A percentile compares a stretch with the other conserved stretches of the same genome.
Evolutionary conservation across 2,888 invertebrate genomes (phyloP).

Genomic region (Clostera curtula): DNA sequence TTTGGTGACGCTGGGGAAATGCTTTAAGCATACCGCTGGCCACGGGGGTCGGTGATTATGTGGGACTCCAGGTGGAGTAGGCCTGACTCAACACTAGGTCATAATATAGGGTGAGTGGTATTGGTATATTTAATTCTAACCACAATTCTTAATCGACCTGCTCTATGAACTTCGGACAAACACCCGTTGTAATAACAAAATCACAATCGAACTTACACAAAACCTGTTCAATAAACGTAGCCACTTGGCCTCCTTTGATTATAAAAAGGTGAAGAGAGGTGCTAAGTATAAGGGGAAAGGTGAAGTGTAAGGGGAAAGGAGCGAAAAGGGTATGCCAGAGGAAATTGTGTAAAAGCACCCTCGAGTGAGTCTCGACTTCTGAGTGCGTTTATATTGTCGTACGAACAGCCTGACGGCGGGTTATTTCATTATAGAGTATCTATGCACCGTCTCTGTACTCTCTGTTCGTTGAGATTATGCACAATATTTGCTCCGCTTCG

Average conservation of each 20-base stretch:
- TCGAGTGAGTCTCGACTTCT: conserved; percentile 43
- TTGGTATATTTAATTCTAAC: no score
- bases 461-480: background rate
- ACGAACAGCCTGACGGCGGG: conserved; percentile 25
- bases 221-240: conserved; percentile 46
- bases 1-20: no score
- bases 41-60: no score
- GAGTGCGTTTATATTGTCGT: conserved; percentile 49
- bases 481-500: no score
- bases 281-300: conserved; percentile 42
- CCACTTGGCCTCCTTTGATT: conserved; percentile 55
- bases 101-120: no score
- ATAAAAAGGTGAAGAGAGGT: conserved; percentile 56
- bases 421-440: conserved; percentile 28
- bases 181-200: conserved; percentile 15
- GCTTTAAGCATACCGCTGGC: no score
- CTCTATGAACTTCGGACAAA: no score
- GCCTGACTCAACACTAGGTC: no score
- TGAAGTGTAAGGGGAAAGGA: conserved; percentile 42
- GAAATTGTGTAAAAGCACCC: conserved; percentile 55
- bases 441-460: conserved; percentile 19
- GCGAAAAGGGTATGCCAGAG: conserved; percentile 43
- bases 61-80: no score
- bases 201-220: conserved; percentile 31
- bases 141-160: no score